Base-by-base conservation (phyloP, 2,888 invertebrate species). In the Ophioninae sp. region DNA sequence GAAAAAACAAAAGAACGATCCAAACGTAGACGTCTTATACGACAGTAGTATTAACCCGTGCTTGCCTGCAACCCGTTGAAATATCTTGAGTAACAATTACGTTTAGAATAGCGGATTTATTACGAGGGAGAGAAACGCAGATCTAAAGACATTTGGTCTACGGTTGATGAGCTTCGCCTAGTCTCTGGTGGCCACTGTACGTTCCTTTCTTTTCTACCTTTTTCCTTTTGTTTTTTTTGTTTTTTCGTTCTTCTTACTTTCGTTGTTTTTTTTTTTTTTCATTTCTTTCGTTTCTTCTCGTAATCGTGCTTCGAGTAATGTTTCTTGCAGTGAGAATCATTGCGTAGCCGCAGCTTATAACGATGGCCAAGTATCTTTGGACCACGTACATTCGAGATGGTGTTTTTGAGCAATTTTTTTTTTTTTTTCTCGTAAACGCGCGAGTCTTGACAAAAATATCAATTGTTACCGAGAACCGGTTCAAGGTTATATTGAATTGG, bases 11-110 rank as follows among this genome's bases (percentile, higher is more conserved):
- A 81, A 77, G 78, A 85, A 85, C 80, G 68, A 81, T 82, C 84
- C 82, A 83, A 81, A 79, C 78, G 74, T 79, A 83, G 84, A 85
- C 78, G 30, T 30, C 30, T 75, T 51, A 84, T 84, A 83, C 82
- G 80, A 84, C 82, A 87, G 87, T 88, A 87, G 89, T 87, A 92
- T 91, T 92, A 92, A 92, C 90, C 91, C 91, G 91, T 92, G 91
- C 91, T 92, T 93, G 92, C 92, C 91, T 92, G 92, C 85, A 90
- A 91, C 91, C 90, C 91, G 89, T 92, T 92, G 91, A 91, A 90
- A 91, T 30, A 30, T 91, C 89, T 91, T 90, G 89, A 84, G 90
- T 90, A 91, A 90, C 90, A 91, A 90, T 91, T 90, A 91, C 91
- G 89, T 92, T 71, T 92, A 90, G 91, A 89, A 86, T 91, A 91